Percentiles rank a stretch among this genome's conserved stretches.
These are phyloP conservation scores for Galemys pyrenaicus DNA, from an alignment of 2,113 vertebrate species.

Conservation along the genomic window DNA sequence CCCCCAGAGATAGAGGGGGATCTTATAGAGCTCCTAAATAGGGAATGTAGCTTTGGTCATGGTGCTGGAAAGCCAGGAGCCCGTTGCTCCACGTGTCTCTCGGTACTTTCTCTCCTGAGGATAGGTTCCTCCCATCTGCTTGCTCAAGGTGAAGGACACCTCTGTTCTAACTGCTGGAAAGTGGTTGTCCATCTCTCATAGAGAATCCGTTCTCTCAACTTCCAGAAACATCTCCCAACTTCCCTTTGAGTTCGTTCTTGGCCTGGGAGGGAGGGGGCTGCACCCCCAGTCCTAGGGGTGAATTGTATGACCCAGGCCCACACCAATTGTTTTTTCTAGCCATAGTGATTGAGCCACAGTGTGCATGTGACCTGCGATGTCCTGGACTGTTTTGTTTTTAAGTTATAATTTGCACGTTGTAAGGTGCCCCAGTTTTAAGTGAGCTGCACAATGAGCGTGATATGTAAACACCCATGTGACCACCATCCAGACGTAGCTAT, in stretches of 20 bases:
- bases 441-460: not conserved
- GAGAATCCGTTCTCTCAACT: not conserved
- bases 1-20: not conserved
- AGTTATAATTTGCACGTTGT: not conserved
- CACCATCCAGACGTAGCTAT: not conserved
- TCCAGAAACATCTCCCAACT: not conserved
- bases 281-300: not conserved
- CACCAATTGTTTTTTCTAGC: not conserved
- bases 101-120: not conserved
- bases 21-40: not conserved
- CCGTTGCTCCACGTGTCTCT: not conserved
- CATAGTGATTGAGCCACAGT: not conserved
- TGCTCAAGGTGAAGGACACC: not conserved
- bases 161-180: not conserved
- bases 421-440: not conserved
- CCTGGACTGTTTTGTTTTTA: not conserved
- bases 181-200: not conserved
- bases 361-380: not conserved
- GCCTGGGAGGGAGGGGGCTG: not conserved
- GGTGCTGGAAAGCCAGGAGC: not conserved
- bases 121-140: not conserved
- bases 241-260: not conserved
- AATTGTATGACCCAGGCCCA: not conserved
- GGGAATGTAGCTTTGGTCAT: not conserved
- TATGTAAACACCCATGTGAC: not conserved